These are phyloP conservation scores for Tinamus major DNA, from an alignment of 2,797 vertebrate species.

Conservation along the genomic window DNA sequence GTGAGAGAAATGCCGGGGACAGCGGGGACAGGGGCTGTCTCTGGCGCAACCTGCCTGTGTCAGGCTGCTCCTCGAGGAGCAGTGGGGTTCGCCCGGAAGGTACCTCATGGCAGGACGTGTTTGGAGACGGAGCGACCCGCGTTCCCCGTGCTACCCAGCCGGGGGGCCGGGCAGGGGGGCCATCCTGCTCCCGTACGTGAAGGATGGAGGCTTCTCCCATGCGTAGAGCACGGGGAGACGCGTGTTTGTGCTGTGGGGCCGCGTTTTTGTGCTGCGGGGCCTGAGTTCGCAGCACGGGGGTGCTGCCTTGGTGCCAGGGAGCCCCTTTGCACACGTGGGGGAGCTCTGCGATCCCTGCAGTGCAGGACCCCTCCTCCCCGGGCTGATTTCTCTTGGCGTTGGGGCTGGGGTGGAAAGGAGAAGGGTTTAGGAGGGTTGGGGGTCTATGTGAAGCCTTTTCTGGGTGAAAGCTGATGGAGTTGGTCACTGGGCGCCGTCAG, in stretches of 20 bases:
- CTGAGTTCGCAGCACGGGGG: neutral
- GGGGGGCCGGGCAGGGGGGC: neutral
- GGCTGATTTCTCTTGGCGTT: neutral
- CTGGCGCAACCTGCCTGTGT: neutral
- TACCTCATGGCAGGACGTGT: neutral
- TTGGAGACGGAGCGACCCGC: neutral
- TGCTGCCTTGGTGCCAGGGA: neutral
- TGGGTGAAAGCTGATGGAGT: neutral
- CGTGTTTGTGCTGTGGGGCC: neutral
- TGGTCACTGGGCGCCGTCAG: neutral
- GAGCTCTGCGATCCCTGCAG: too few species aligned
- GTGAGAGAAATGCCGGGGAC: rapidly evolving
- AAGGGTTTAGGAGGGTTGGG: neutral
- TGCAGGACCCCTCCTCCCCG: neutral
- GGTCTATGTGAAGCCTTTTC: neutral
- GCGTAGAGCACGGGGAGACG: neutral
- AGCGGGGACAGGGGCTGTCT: rapidly evolving
- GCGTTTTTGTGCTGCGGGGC: neutral
- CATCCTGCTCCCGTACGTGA: neutral
- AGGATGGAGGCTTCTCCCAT: neutral
- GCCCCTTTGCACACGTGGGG: rapidly evolving
- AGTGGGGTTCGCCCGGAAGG: rapidly evolving
- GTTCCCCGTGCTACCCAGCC: neutral
- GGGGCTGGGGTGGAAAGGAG: neutral
- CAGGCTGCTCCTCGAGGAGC: neutral